A percentile compares a stretch with the other conserved stretches of the same genome.
Conservation (phyloP, 2,113 vertebrate genomes). For the Hemicordylus capensis region DNA sequence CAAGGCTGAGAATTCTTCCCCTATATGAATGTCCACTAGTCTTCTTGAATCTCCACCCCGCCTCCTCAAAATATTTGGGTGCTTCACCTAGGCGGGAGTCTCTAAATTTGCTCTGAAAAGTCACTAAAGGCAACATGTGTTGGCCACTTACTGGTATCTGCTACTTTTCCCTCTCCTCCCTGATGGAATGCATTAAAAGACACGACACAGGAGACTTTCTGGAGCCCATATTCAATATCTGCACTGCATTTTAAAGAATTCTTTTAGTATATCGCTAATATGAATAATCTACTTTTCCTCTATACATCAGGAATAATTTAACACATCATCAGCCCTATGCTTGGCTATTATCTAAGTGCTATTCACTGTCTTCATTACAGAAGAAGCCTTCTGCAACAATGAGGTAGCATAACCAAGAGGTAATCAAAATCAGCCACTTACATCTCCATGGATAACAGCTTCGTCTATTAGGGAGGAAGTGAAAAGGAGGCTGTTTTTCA, state of each 20-base stretch:
- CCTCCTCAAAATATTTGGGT: background rate
- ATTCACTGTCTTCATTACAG: background rate
- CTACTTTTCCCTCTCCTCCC: background rate
- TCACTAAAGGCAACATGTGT: background rate
- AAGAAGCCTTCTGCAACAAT: background rate
- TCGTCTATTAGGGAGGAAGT: background rate
- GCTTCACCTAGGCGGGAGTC: background rate
- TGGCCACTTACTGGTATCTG: background rate
- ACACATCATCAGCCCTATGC: conserved; percentile 10
- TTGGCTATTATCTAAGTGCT: background rate
- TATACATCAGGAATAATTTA: conserved; percentile 7
- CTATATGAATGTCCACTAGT: background rate
- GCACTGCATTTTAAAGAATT: background rate
- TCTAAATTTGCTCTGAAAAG: background rate
- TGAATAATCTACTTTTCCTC: background rate
- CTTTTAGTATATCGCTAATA: conserved; percentile 5
- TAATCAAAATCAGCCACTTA: conserved; percentile 19
- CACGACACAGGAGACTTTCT: background rate
- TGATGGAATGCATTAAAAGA: background rate
- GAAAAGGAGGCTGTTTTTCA: background rate
- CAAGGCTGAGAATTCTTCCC: background rate
- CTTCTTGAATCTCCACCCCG: background rate
- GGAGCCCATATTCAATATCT: too few relatives aligned
- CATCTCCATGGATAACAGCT: conserved; percentile 9
- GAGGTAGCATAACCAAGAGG: background rate